phyloP scores from a whole-genome alignment of 2,888 invertebrate species.

The Morpho deidamia region DNA sequence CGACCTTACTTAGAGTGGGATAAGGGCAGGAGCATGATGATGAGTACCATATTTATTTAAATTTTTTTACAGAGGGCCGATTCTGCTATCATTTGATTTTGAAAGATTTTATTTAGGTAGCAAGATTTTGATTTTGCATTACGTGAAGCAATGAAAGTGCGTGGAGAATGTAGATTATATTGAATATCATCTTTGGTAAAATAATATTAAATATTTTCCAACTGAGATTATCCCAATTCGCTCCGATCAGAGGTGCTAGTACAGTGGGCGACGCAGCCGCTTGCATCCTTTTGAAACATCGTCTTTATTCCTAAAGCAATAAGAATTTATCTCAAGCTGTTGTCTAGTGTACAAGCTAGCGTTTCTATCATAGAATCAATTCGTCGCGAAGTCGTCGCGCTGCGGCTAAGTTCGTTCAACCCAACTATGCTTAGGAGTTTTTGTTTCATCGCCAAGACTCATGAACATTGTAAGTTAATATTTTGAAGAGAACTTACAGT shows the following conservation, averaged over 20 bases:
- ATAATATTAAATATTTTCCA: conserved; percentile 29
- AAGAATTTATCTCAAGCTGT: conserved; percentile 7
- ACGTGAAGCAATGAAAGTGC: too few species aligned
- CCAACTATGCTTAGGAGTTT: conserved; percentile 24
- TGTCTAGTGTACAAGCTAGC: conserved; percentile 27
- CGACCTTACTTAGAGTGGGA: too few species aligned
- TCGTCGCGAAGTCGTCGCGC: conserved; percentile 36
- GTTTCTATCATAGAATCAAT: conserved; percentile 66
- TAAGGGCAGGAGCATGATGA: too few species aligned
- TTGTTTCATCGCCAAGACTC: conserved; percentile 26
- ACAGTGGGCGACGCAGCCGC: conserved; percentile 10
- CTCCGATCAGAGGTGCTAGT: conserved; percentile 29
- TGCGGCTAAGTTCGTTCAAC: conserved; percentile 24
- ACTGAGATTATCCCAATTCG: conserved; percentile 35
- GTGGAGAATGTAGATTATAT: not conserved
- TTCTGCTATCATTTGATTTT: too few species aligned
- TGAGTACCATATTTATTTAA: too few species aligned
- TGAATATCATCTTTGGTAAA: conserved; percentile 14
- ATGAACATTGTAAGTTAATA: conserved; percentile 23
- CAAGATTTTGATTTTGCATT: too few species aligned
- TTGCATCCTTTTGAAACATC: not conserved
- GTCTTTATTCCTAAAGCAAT: conserved; percentile 2
- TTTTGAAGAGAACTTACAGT: conserved; percentile 15
- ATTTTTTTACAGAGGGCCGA: too few species aligned
- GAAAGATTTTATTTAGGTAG: too few species aligned